These are phyloP conservation scores for Ptycholaimellus sp. DNA, from an alignment of 2,888 invertebrate species.

Conservation along the genomic window DNA sequence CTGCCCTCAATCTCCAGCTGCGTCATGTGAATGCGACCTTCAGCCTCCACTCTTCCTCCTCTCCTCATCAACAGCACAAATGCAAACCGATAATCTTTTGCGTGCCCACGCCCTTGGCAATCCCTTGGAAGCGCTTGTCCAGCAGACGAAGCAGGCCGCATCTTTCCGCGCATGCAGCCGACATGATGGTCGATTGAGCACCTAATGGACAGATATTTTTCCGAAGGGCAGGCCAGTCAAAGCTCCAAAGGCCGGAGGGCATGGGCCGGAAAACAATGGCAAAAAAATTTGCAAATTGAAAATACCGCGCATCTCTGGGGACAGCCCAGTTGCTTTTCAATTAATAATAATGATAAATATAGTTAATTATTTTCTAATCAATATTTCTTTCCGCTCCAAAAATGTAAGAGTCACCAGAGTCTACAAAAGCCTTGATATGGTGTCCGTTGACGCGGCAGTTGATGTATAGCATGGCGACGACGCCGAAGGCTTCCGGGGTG, in stretches of 20 bases:
- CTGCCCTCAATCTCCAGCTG: constrained; percentile 83
- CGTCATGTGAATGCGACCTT: constrained; percentile 11
- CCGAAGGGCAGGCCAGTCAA: no score
- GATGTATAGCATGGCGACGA: constrained; percentile 87
- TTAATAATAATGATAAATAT: background rate
- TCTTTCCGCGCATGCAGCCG: constrained; percentile 55
- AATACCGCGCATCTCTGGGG: no score
- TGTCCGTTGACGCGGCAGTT: constrained; percentile 87
- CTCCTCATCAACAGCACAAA: background rate
- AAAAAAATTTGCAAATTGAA: no score
- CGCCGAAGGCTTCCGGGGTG: constrained; percentile 90
- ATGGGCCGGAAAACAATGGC: no score
- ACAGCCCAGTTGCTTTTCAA: no score
- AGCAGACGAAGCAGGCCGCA: constrained; percentile 32
- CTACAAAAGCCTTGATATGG: constrained; percentile 90
- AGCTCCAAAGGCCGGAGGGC: no score
- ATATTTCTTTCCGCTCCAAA: background rate
- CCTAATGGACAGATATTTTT: no score
- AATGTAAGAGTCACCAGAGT: constrained; percentile 43
- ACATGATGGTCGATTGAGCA: constrained; percentile 96
- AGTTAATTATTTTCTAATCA: constrained; percentile 1
- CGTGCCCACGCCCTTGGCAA: constrained; percentile 91
- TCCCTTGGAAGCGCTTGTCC: constrained; percentile 75
- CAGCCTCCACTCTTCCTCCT: background rate
- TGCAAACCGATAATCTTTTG: constrained; percentile 61